Evolutionary conservation across 1,140 invertebrate species (phyloP), one percentile per base, ranked within the genome.

Genomic region (Leptestheria dahalacensis): DNA sequence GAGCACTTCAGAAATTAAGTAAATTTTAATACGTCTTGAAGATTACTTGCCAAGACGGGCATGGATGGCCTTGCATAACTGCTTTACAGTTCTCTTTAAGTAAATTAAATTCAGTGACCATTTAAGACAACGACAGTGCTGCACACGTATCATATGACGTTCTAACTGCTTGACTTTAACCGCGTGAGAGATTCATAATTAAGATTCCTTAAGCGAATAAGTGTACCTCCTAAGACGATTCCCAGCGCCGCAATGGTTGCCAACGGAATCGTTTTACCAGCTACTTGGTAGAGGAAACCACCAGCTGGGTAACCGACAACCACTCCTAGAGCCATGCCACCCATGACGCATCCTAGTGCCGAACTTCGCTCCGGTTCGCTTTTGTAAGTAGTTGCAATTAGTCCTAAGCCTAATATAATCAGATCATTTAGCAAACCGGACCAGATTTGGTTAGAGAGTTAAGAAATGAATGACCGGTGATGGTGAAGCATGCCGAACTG

Each of bases 261-360:
- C 66, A 89, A 88, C 0, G 86, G 86, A 0, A 82, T 78, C 47
- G 77, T 75, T 72, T 87, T 87, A 26, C 83, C 83, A 50, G 82
- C 74, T 56, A 86, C 75, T 64, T 86, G 82, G 67, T 88, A 88
- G 1, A 83, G 74, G 29, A 86, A 75, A 1, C 85, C 80, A 15
- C 86, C 86, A 61, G 87, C 78, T 0, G 86, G 86, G 71, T 89
- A 89, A 0, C 86, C 86, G 1, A 85, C 68, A 3, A 89, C 71
- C 2, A 90, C 85, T 1, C 86, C 86, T 6, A 86, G 65, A 0
- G 86, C 86, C 33, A 85, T 82, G 52, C 83, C 84, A n/a, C 86
- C 85, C 64, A 89, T 76, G 12, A 86, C 79, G 20, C 85, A 74
- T 9, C 86, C 86, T 81, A 89, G 85, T 10, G 85, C 70, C 67